Evolutionary conservation across 2,113 vertebrate species (phyloP).

Genomic region (Chiloscyllium plagiosum): DNA sequence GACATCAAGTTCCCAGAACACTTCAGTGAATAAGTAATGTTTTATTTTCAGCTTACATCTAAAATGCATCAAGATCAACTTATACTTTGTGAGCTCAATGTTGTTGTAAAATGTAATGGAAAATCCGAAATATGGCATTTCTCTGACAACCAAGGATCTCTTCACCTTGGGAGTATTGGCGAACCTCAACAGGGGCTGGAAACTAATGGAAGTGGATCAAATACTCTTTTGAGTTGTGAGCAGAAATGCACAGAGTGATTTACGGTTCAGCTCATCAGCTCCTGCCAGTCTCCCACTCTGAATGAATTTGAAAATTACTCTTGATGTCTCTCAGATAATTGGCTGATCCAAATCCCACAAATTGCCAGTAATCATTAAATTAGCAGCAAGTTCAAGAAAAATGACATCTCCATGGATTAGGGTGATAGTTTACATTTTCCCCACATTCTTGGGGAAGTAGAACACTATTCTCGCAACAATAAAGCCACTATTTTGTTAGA

Average conservation of each 20-base stretch:
- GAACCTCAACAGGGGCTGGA: neutral
- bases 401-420: neutral
- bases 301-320: too few species aligned
- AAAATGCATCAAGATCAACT: neutral
- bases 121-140: neutral
- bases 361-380: neutral
- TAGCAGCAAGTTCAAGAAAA: neutral
- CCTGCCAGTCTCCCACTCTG: too few species aligned
- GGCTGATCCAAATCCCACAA: neutral
- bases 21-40: neutral
- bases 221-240: too few species aligned
- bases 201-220: too few species aligned
- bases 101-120: neutral
- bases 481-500: too few species aligned
- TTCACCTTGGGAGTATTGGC: neutral
- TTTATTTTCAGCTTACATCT: constrained; percentile 14
- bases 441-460: neutral
- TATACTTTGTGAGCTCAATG: neutral
- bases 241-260: too few species aligned
- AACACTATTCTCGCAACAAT: too few species aligned
- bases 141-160: neutral
- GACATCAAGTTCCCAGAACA: neutral
- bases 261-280: too few species aligned
- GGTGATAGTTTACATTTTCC: neutral
- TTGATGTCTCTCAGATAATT: too few species aligned